These are phyloP conservation scores for Nasonovia ribisnigri DNA, from an alignment of 2,888 invertebrate species.

Conservation along the genomic window DNA sequence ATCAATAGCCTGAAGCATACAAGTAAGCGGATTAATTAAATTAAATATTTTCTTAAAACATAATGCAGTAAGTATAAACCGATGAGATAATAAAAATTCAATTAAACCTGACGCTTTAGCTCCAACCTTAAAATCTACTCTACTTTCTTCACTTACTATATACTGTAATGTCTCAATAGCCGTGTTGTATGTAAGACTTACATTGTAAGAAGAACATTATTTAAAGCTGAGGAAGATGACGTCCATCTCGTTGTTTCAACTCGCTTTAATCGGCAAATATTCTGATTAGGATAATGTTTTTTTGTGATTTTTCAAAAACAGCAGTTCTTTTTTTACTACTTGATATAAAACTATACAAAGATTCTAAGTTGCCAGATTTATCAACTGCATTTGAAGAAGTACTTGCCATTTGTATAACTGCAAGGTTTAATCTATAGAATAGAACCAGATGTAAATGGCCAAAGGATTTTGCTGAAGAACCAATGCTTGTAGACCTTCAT, in stretches of 20 bases:
- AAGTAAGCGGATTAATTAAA: constrained; percentile 22
- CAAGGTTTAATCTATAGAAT: constrained; percentile 9
- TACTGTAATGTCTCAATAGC: neutral
- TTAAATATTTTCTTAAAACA: constrained; percentile 30
- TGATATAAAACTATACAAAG: constrained; percentile 18
- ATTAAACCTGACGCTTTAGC: constrained; percentile 25
- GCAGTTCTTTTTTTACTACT: constrained; percentile 26
- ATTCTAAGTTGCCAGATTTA: neutral
- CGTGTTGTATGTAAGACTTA: neutral
- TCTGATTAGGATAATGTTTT: constrained; percentile 14
- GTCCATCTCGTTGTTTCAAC: neutral
- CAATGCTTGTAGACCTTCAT: constrained; percentile 9
- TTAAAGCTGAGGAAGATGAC: neutral
- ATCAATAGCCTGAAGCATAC: constrained; percentile 31
- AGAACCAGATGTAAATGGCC: neutral
- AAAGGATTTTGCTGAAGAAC: constrained; percentile 8
- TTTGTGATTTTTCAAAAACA: constrained; percentile 29
- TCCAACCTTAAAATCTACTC: constrained; percentile 6
- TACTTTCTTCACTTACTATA: constrained; percentile 21
- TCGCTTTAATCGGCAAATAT: neutral
- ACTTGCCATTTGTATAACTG: constrained; percentile 19
- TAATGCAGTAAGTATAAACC: neutral
- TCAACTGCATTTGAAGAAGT: constrained; percentile 19
- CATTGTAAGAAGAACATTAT: neutral
- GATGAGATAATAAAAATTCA: constrained; percentile 16